Evolutionary conservation across 1,140 invertebrate species (phyloP), one percentile per base, ranked within the genome.

Genomic region (Oryctes rhinoceros): DNA sequence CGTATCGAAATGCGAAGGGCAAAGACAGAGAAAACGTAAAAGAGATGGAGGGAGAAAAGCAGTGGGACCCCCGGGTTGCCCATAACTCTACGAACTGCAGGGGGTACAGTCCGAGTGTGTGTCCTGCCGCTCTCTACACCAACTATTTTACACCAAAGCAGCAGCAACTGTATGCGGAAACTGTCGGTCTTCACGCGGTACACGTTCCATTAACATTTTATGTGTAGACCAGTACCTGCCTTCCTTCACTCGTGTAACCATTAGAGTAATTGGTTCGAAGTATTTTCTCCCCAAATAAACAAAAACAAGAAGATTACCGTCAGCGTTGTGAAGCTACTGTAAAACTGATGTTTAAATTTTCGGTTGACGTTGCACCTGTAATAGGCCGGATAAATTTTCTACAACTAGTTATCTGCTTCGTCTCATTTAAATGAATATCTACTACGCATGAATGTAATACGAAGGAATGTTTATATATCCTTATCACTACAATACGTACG

Each of bases 91-190:
- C 30, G 18, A 59, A 15, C 77, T n/a, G 47, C 24, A 39, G 77
- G 77, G 77, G 77, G 77, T 24, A 49, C 49, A 59, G 77, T 49
- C 49, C 77, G 47, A 59, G 77, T 78, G 47, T 76, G 77, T 78
- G 39, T 59, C 77, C 77, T 76, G n/a, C 77, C 47, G 77, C 30
- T 78, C 77, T 59, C 77, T 59, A 30, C 49, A 49, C 30, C 77
- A 59, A 24, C 48, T 59, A 78, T 78, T 78, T 78, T 59, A 78
- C 77, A 59, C 77, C 53, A 48, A 76, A 53, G 18, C 30, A 78
- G 49, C 77, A 59, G 77, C 77, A 49, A 59, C 77, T 48, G 47
- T 59, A 78, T 59, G 77, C 77, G 77, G 77, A 78, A 78, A 78
- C 49, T 78, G 77, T 53, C 49, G 47, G 47, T 53, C 77, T 78